These are phyloP conservation scores for Ethmia dodecea DNA, from an alignment of 2,888 invertebrate genomes.

Conservation along the genomic window DNA sequence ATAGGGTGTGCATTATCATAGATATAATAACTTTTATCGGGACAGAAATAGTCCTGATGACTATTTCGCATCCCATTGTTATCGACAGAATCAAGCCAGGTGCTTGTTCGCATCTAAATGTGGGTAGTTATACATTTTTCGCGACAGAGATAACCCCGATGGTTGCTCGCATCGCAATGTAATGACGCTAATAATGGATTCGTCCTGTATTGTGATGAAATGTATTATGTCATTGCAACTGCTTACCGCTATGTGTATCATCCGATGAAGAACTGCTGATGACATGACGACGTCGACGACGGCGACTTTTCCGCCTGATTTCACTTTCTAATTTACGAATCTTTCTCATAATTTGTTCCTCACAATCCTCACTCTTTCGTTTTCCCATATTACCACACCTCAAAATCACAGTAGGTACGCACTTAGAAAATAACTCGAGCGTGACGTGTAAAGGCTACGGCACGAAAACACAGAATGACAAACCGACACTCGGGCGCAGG, in stretches of 20 bases:
- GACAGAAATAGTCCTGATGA: neutral
- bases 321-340: neutral
- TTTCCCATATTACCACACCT: neutral
- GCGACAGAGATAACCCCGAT: slow-evolving; percentile 3
- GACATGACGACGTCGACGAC: neutral
- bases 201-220: neutral
- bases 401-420: neutral
- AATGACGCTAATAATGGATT: neutral
- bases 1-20: neutral
- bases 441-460: neutral
- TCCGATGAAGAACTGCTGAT: neutral
- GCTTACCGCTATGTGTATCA: neutral
- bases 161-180: slow-evolving; percentile 2
- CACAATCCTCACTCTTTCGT: neutral
- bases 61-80: neutral
- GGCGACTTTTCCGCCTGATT: neutral
- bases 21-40: neutral
- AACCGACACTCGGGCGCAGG: neutral
- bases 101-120: neutral
- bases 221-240: neutral
- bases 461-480: neutral
- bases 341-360: no score
- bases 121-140: neutral
- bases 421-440: neutral
- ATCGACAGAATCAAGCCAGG: neutral